A percentile compares a stretch with the other conserved stretches of the same genome.
Conservation (phyloP, 2,888 invertebrate genomes). For the Drosophila recens region DNA sequence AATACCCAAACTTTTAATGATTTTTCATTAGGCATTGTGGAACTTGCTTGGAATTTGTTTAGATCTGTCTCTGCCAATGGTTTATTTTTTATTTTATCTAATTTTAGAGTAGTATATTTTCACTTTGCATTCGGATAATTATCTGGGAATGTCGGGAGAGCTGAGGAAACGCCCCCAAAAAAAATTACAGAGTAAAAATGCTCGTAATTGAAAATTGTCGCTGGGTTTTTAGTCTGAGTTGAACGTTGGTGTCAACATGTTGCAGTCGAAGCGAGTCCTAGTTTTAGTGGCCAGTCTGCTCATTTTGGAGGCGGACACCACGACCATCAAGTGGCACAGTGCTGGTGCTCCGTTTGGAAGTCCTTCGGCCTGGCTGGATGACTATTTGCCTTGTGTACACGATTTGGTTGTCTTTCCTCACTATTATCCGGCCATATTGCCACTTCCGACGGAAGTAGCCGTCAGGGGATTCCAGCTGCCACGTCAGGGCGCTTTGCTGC, state of each 20-base stretch:
- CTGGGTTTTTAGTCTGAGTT: slow-evolving; percentile 15
- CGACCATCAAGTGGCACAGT: slow-evolving; percentile 72
- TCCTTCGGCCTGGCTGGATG: slow-evolving; percentile 76
- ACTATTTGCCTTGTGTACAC: slow-evolving; percentile 75
- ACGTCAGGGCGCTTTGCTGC: slow-evolving; percentile 75
- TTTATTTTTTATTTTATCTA: slow-evolving; percentile 3
- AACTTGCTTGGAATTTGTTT: slow-evolving; percentile 22
- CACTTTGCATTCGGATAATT: slow-evolving; percentile 17
- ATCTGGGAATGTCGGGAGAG: slow-evolving; percentile 12
- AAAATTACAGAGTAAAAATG: slow-evolving; percentile 9
- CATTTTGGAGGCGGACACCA: slow-evolving; percentile 53
- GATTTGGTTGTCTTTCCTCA: slow-evolving; percentile 83
- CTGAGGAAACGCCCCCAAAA: slow-evolving; percentile 58
- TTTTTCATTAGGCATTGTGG: slow-evolving; percentile 13
- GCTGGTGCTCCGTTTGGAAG: slow-evolving; percentile 71
- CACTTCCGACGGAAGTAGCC: slow-evolving; percentile 69
- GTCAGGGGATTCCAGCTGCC: slow-evolving; percentile 78
- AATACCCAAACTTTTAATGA: slow-evolving; percentile 2
- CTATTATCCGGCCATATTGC: slow-evolving; percentile 76
- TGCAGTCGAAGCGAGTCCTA: slow-evolving; percentile 21
- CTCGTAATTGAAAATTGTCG: slow-evolving; percentile 8
- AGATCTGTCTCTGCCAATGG: slow-evolving; percentile 13
- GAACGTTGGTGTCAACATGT: slow-evolving; percentile 45
- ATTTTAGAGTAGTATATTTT: neutral
- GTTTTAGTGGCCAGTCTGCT: slow-evolving; percentile 27